Evolutionary conservation across 2,888 invertebrate species (phyloP).

Genomic region (Trachelus troglodyta): DNA sequence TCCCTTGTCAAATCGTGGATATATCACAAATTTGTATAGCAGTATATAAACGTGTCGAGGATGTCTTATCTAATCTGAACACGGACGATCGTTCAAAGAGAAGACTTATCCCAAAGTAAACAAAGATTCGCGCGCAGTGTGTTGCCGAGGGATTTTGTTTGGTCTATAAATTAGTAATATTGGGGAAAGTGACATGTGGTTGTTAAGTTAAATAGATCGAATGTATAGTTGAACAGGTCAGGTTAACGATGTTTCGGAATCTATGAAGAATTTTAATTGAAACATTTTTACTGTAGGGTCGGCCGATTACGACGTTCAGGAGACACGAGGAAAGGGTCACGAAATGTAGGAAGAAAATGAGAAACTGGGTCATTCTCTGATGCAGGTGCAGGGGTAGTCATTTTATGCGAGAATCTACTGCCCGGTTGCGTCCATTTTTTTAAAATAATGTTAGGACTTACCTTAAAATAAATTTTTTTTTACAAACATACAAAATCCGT

Average conservation of each 20-base stretch:
- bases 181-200: background rate
- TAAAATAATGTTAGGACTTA: background rate
- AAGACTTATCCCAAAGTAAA: background rate
- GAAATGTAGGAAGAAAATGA: background rate
- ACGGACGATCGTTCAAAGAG: background rate
- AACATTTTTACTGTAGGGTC: background rate
- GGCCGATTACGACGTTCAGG: background rate
- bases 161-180: background rate
- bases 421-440: background rate
- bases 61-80: background rate
- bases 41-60: background rate
- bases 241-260: background rate
- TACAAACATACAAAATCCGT: background rate
- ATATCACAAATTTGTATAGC: background rate
- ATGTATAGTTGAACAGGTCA: background rate
- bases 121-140: background rate
- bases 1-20: background rate
- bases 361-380: background rate
- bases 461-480: background rate
- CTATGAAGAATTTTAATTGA: background rate
- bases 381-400: background rate
- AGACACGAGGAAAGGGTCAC: background rate
- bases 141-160: background rate
- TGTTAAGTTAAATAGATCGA: background rate
- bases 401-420: background rate